These are phyloP conservation scores for Halocaridina rubra DNA, from an alignment of 2,888 invertebrate species.

Conservation along the genomic window DNA sequence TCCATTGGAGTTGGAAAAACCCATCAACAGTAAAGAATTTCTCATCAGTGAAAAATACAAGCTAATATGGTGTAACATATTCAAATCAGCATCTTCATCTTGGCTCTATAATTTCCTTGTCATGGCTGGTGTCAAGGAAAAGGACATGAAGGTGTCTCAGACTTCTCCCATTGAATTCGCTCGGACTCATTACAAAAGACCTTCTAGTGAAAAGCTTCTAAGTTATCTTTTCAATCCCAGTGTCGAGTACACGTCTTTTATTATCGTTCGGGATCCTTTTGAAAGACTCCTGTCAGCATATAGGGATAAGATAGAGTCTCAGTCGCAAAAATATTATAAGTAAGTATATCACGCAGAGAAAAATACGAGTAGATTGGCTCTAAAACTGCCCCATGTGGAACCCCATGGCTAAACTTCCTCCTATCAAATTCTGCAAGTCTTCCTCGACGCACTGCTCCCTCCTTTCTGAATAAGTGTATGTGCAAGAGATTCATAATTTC, in stretches of 20 bases:
- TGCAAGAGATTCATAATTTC: no score
- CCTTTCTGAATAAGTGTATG: no score
- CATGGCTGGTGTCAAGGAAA: slow-evolving; percentile 9
- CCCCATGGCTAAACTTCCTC: not conserved
- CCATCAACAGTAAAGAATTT: slow-evolving; percentile 4
- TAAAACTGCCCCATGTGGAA: no score
- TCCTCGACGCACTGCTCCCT: no score
- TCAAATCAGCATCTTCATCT: slow-evolving; percentile 33
- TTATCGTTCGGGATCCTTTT: slow-evolving; percentile 38
- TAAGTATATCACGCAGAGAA: not conserved
- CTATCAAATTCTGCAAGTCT: not conserved
- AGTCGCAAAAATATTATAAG: not conserved
- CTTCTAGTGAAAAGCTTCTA: not conserved
- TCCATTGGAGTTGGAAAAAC: not conserved
- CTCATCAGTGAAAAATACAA: slow-evolving; percentile 17
- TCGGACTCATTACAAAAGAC: not conserved
- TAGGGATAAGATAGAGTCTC: slow-evolving; percentile 25
- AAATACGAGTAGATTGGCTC: not conserved
- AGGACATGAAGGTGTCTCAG: not conserved
- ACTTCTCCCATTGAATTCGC: slow-evolving; percentile 15
- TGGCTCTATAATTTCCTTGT: slow-evolving; percentile 28
- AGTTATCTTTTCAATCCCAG: not conserved
- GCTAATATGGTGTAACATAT: slow-evolving; percentile 36
- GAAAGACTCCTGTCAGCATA: slow-evolving; percentile 25
- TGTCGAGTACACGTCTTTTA: not conserved